These are phyloP conservation scores for Pseudorhiza aurosa DNA, from an alignment of 30 jellyfish, hydroid and myxozoan species.

Conservation along the genomic window DNA sequence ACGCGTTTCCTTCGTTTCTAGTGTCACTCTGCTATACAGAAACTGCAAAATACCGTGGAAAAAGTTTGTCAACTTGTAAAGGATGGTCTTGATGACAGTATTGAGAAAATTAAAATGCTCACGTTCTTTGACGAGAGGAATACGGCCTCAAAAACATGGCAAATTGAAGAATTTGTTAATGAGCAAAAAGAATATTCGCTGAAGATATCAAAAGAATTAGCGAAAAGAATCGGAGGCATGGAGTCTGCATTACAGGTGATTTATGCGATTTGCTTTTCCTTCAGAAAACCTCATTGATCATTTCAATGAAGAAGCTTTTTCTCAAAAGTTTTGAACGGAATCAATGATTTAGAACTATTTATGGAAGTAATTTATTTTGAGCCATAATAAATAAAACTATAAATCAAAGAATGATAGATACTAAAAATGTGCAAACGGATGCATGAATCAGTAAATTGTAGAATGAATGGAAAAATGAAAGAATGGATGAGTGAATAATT, in stretches of 20 bases:
- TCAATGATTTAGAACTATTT: too few species aligned
- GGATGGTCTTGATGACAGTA: slow-evolving; percentile 45
- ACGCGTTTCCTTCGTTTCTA: neutral
- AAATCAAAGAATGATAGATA: too few species aligned
- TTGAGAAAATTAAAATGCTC: slow-evolving; percentile 39
- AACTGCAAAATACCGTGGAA: slow-evolving; percentile 47
- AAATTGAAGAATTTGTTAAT: slow-evolving; percentile 47
- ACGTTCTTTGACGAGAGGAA: slow-evolving; percentile 33
- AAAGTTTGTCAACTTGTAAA: slow-evolving; percentile 44
- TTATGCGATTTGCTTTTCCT: too few species aligned
- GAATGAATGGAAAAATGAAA: too few species aligned
- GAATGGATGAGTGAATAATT: too few species aligned
- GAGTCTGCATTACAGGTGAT: slow-evolving; percentile 73
- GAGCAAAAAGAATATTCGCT: slow-evolving; percentile 23
- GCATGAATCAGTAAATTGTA: too few species aligned
- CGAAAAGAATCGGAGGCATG: slow-evolving; percentile 27
- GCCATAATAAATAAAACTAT: too few species aligned
- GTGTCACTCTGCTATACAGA: slow-evolving; percentile 64
- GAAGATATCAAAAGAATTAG: slow-evolving; percentile 12
- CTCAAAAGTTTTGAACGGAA: too few species aligned
- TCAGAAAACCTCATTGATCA: too few species aligned
- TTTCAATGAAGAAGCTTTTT: too few species aligned
- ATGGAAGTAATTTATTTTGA: too few species aligned
- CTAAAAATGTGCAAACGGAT: too few species aligned
- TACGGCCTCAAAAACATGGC: slow-evolving; percentile 23